Conservation (phyloP, 2,797 vertebrate genomes). For the Alfaro cultratus region DNA sequence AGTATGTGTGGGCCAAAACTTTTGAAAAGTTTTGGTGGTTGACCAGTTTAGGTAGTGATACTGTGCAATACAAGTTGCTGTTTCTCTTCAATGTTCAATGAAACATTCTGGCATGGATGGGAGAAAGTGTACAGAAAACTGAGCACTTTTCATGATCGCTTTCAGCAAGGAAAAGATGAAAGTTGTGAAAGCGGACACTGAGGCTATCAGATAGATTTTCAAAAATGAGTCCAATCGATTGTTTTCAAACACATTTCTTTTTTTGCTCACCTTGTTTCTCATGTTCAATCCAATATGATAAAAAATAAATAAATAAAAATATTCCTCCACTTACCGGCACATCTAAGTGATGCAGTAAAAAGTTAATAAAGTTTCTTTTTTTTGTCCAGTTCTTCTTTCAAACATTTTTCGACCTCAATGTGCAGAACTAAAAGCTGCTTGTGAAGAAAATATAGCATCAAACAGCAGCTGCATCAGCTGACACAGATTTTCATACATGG, state of each 20-base stretch:
- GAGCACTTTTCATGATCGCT: constrained; percentile 63
- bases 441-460: constrained; percentile 18
- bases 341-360: constrained; percentile 52
- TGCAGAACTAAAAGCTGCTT: constrained; percentile 36
- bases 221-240: neutral
- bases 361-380: constrained; percentile 1
- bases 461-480: constrained; percentile 39
- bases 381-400: constrained; percentile 61
- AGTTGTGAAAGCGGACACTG: constrained; percentile 71
- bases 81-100: constrained; percentile 65
- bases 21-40: constrained; percentile 62
- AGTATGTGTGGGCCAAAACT: constrained; percentile 4
- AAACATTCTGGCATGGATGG: constrained; percentile 54
- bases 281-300: neutral
- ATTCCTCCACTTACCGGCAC: constrained; percentile 22
- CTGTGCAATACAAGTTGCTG: constrained; percentile 60
- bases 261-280: neutral
- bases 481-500: constrained; percentile 23
- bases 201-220: constrained; percentile 16
- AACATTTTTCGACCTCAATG: constrained; percentile 31
- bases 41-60: constrained; percentile 75
- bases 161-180: constrained; percentile 76
- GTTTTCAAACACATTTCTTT: neutral
- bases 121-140: constrained; percentile 66
- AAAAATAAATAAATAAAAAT: neutral